Conservation (phyloP, 2,888 invertebrate species). For the Limnephilus rhombicus region DNA sequence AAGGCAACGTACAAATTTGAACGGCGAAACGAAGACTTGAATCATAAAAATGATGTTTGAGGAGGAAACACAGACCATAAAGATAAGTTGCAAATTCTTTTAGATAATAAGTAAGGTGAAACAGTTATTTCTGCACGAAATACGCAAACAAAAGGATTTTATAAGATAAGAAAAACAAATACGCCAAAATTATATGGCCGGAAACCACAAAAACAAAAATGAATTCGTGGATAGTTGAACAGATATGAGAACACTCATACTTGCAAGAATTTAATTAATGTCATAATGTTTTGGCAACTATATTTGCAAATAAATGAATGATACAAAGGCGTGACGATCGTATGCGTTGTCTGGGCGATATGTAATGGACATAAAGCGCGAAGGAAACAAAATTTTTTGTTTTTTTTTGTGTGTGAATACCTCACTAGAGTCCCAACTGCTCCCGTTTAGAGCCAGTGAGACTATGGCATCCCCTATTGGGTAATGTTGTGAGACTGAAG, state of each 20-base stretch:
- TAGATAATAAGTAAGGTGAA: neutral
- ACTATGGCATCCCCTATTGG: too few species aligned
- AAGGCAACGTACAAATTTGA: neutral
- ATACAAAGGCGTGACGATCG: neutral
- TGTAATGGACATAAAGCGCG: neutral
- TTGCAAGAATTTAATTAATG: neutral
- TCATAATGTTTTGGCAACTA: neutral
- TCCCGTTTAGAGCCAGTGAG: too few species aligned
- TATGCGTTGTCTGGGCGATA: neutral
- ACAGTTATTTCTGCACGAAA: slow-evolving; percentile 9
- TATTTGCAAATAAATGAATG: neutral
- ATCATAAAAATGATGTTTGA: neutral
- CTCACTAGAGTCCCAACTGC: too few species aligned
- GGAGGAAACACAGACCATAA: neutral
- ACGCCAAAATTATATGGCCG: slow-evolving; percentile 4
- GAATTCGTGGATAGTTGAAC: neutral
- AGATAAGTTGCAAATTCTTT: neutral
- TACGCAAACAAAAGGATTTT: neutral
- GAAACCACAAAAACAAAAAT: neutral
- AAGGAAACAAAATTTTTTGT: too few species aligned
- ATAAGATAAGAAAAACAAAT: slow-evolving; percentile 31
- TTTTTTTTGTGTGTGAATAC: too few species aligned
- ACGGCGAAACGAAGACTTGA: neutral
- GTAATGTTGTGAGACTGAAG: too few species aligned
- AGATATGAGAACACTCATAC: neutral